phyloP scores from a whole-genome alignment of 2,888 invertebrate species.

The Itoplectis maculator region DNA sequence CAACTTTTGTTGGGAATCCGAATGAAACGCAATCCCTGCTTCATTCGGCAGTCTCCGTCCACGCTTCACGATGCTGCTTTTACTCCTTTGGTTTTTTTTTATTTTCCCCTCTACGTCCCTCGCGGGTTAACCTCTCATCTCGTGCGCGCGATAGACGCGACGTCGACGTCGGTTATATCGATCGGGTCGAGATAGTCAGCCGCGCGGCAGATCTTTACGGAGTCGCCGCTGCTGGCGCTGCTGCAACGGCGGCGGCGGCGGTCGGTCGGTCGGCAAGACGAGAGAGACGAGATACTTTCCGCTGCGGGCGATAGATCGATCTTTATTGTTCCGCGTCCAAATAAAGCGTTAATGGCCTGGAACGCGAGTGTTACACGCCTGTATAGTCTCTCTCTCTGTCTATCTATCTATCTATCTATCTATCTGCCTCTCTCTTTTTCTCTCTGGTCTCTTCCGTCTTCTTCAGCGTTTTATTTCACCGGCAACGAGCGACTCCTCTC shows the following conservation, averaged over 20 bases:
- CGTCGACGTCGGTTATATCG: constrained; percentile 47
- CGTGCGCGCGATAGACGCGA: constrained; percentile 36
- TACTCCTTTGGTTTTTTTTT: constrained; percentile 9
- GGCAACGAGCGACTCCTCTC: constrained; percentile 55
- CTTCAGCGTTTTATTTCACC: constrained; percentile 42
- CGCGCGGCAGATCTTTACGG: constrained; percentile 45
- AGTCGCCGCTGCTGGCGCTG: neutral
- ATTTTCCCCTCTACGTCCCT: constrained; percentile 2
- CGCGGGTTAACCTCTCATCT: constrained; percentile 45
- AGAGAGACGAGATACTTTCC: constrained; percentile 56
- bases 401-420: too few species aligned
- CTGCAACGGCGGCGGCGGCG: constrained; percentile 12
- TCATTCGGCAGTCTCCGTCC: neutral
- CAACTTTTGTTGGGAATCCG: constrained; percentile 37
- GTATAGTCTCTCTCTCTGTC: constrained; percentile 25
- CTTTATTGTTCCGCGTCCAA: constrained; percentile 68
- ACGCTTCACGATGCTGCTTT: neutral
- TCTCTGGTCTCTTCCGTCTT: constrained; percentile 35
- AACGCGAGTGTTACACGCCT: constrained; percentile 63
- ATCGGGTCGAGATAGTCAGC: constrained; percentile 63
- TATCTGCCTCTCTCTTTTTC: too few species aligned
- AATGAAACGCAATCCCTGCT: too few species aligned
- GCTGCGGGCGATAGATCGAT: constrained; percentile 68
- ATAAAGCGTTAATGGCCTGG: constrained; percentile 70
- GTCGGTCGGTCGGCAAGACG: constrained; percentile 26